These are phyloP conservation scores for Drosophila multiciliata DNA, from an alignment of 2,888 invertebrate species.

Conservation along the genomic window DNA sequence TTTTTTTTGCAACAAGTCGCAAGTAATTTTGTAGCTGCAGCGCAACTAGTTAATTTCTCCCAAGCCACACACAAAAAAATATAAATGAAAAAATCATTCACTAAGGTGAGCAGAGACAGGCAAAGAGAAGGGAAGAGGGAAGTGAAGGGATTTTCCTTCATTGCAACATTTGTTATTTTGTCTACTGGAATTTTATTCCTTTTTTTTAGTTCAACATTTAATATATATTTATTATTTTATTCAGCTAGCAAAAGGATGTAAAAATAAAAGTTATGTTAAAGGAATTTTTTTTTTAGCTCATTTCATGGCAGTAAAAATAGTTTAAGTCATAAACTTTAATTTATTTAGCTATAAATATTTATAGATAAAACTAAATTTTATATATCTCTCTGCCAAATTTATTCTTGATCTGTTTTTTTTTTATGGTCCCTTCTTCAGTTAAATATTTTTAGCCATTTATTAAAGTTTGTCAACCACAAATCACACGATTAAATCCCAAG, in stretches of 20 bases:
- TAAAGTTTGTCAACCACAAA: constrained; percentile 6
- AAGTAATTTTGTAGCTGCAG: constrained; percentile 13
- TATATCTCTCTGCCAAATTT: neutral
- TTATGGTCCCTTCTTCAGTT: neutral
- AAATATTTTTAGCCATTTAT: constrained; percentile 12
- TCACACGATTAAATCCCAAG: constrained; percentile 1
- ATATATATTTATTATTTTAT: neutral
- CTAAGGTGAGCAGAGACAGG: neutral
- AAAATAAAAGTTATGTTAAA: neutral
- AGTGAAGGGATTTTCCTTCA: neutral
- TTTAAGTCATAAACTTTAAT: neutral
- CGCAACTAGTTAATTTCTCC: constrained; percentile 29
- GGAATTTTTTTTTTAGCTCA: neutral
- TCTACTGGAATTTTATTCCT: neutral
- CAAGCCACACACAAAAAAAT: constrained; percentile 5
- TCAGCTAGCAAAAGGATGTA: neutral
- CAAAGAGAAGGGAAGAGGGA: neutral
- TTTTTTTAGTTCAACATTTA: neutral
- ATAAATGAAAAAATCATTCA: constrained; percentile 3
- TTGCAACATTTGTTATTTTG: neutral
- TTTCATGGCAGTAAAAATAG: neutral
- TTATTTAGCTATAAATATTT: neutral
- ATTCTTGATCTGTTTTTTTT: neutral
- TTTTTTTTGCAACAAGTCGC: constrained; percentile 48
- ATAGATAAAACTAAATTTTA: neutral